Percentiles rank a stretch among this genome's conserved stretches.
Conservation (phyloP, 1,140 invertebrate species). For the Drosophila grimshawi region DNA sequence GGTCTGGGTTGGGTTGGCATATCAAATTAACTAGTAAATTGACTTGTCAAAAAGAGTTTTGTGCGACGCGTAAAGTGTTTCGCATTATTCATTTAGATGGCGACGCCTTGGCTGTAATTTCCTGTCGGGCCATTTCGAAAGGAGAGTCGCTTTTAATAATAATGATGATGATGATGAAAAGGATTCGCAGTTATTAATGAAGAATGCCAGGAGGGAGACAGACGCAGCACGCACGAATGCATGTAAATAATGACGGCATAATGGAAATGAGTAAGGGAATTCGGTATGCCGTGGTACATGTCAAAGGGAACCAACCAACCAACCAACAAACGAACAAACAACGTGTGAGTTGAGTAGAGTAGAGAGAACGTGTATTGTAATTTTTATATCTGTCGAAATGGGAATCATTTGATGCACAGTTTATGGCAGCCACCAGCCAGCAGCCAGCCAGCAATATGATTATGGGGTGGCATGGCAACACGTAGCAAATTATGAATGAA, state of each 20-base stretch:
- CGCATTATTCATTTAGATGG: conserved; percentile 26
- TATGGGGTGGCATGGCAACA: conserved; percentile 60
- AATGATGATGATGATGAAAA: conserved; percentile 34
- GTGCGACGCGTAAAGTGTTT: conserved; percentile 19
- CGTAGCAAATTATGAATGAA: conserved; percentile 82
- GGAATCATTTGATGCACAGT: conserved; percentile 71
- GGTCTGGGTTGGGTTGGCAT: conserved; percentile 41
- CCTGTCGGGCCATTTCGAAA: conserved; percentile 30
- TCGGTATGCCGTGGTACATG: not conserved
- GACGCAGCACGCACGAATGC: conserved; percentile 51
- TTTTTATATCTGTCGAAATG: conserved; percentile 53
- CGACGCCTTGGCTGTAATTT: conserved; percentile 30
- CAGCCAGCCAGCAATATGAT: conserved; percentile 47
- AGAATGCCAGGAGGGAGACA: conserved; percentile 23
- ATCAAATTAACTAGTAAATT: conserved; percentile 81
- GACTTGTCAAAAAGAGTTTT: conserved; percentile 70
- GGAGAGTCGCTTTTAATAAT: conserved; percentile 32
- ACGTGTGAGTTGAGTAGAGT: conserved; percentile 11
- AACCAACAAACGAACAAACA: no score
- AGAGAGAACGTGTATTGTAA: conserved; percentile 70
- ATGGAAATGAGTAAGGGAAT: not conserved
- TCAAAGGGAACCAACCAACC: not conserved
- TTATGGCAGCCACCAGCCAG: conserved; percentile 45
- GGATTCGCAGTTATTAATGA: conserved; percentile 74
- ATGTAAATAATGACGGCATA: conserved; percentile 46